phyloP scores from a whole-genome alignment of 2,113 vertebrate genomes.

The Sminthopsis crassicaudata region DNA sequence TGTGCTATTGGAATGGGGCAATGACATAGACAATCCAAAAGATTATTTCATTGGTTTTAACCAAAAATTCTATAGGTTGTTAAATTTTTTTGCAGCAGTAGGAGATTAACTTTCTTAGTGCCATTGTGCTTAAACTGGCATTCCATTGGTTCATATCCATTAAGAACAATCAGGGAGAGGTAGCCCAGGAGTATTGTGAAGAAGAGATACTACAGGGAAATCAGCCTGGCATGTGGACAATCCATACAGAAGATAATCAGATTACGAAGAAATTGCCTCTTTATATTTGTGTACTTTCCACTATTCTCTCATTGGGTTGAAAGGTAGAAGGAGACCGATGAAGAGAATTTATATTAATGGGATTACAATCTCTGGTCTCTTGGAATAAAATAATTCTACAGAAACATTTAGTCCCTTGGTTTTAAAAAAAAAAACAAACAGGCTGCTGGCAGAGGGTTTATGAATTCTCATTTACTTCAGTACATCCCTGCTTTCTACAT shows the following conservation, averaged over 20 bases:
- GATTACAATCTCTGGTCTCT: neutral
- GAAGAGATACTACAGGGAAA: neutral
- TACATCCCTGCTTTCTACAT: neutral
- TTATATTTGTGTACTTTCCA: neutral
- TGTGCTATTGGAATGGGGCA: neutral
- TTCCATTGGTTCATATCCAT: neutral
- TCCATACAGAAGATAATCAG: neutral
- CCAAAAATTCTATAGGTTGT: neutral
- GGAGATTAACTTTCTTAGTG: neutral
- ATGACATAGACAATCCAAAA: neutral
- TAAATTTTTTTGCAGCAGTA: neutral
- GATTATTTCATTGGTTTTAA: neutral
- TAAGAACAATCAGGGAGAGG: neutral
- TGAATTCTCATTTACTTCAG: neutral
- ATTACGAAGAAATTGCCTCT: neutral
- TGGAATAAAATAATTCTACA: neutral
- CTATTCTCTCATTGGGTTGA: neutral
- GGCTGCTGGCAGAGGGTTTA: neutral
- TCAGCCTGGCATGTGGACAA: neutral
- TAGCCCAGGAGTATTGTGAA: neutral
- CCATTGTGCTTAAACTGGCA: neutral
- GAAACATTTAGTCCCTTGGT: neutral
- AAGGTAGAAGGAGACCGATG: neutral
- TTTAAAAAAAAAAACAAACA: neutral
- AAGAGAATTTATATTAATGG: neutral